These are phyloP conservation scores for Trichomalopsis sarcophagae DNA, from an alignment of 1,140 invertebrate genomes.

Conservation along the genomic window DNA sequence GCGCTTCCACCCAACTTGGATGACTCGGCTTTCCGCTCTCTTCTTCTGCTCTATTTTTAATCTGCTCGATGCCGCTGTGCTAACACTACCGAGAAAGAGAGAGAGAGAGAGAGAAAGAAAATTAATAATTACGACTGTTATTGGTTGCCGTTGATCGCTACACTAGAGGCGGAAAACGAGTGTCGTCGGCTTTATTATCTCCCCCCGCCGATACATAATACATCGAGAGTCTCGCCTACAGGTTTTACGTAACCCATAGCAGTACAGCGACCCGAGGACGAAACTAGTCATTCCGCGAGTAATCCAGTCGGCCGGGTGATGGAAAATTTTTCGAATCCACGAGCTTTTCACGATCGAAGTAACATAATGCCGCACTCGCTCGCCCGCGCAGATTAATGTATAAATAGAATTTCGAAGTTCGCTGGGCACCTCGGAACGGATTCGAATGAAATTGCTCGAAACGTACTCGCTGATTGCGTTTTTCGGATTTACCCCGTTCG, in stretches of 20 bases:
- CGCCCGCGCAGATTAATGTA: background rate
- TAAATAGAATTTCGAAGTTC: background rate
- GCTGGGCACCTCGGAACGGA: background rate
- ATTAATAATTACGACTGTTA: slow-evolving; percentile 3
- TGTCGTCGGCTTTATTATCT: no score
- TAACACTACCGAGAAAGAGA: background rate
- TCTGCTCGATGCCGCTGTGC: slow-evolving; percentile 14
- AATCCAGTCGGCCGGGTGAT: background rate
- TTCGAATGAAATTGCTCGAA: slow-evolving; percentile 11
- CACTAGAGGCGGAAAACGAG: no score
- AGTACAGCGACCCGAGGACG: no score
- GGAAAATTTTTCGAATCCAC: background rate
- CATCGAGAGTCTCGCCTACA: no score
- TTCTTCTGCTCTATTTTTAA: slow-evolving; percentile 48
- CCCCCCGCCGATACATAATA: no score
- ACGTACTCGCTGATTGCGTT: background rate
- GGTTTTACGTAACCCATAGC: no score
- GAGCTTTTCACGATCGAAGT: background rate
- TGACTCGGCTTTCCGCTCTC: slow-evolving; percentile 44
- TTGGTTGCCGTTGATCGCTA: background rate
- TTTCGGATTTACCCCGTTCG: slow-evolving; percentile 6
- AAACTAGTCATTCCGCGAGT: no score
- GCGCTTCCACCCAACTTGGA: slow-evolving; percentile 35
- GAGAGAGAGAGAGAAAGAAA: background rate
- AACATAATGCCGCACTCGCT: background rate